Conservation (phyloP, 1,140 invertebrate genomes). For the Drosophila tropicalis region DNA sequence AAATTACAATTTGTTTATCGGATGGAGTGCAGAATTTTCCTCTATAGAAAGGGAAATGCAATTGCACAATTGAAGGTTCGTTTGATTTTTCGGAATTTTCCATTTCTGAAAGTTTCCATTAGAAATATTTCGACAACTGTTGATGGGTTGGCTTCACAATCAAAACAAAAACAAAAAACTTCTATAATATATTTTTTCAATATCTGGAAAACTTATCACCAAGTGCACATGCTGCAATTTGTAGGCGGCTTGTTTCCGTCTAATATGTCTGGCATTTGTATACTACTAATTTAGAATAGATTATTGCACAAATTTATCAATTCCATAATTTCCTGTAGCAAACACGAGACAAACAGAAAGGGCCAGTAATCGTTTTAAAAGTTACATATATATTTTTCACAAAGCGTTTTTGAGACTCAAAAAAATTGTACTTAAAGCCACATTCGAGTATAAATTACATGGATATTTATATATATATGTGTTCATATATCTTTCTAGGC, state of each 20-base stretch:
- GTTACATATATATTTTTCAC: slow-evolving; percentile 28
- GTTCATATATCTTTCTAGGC: not conserved
- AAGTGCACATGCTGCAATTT: slow-evolving; percentile 35
- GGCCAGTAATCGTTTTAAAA: not conserved
- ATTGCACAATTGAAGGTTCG: not conserved
- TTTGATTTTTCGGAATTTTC: not conserved
- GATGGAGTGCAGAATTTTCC: slow-evolving; percentile 22
- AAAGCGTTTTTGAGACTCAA: slow-evolving; percentile 38
- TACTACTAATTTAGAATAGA: not conserved
- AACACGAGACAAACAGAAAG: slow-evolving; percentile 5
- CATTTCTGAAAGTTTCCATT: not conserved
- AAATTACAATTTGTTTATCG: slow-evolving; percentile 63
- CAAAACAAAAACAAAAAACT: not conserved
- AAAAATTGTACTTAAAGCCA: slow-evolving; percentile 36
- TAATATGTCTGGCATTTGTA: slow-evolving; percentile 35
- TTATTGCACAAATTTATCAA: slow-evolving; percentile 5
- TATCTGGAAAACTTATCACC: slow-evolving; percentile 26
- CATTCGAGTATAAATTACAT: slow-evolving; percentile 27
- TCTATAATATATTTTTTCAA: not conserved
- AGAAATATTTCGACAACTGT: not conserved
- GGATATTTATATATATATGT: not conserved
- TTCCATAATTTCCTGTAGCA: not conserved
- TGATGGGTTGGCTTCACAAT: not conserved
- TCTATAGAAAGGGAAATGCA: not conserved
- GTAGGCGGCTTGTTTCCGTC: slow-evolving; percentile 62